These are phyloP conservation scores for Stomatorhinus ivindoensis DNA, from an alignment of 2,113 vertebrate genomes.

Conservation along the genomic window DNA sequence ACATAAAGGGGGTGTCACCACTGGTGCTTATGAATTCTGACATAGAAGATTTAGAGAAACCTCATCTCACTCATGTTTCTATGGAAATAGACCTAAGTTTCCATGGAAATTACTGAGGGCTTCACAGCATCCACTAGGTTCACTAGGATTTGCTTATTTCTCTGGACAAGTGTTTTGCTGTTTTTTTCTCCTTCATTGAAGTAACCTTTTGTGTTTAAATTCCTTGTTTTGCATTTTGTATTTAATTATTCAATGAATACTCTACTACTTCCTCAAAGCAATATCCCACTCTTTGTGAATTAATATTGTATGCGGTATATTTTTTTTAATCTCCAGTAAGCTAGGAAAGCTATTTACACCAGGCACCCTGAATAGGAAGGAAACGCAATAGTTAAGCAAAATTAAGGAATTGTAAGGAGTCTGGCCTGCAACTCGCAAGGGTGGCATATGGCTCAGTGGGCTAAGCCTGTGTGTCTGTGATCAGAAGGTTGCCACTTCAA, in stretches of 20 bases:
- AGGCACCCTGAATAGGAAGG: background rate
- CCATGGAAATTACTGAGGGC: background rate
- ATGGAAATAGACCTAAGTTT: background rate
- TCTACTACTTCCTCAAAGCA: background rate
- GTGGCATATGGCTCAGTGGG: no score
- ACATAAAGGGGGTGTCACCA: background rate
- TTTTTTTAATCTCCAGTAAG: background rate
- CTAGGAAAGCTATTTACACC: background rate
- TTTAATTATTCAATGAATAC: background rate
- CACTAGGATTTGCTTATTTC: background rate
- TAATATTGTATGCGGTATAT: background rate
- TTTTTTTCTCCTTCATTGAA: background rate
- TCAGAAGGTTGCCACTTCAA: no score
- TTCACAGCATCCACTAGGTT: background rate
- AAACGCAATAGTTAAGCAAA: background rate
- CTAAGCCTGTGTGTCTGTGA: no score
- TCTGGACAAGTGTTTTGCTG: background rate
- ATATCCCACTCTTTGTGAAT: background rate
- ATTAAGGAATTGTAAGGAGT: background rate
- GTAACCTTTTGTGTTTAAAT: background rate
- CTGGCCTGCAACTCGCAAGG: background rate
- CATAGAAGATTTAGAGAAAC: background rate
- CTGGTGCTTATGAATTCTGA: background rate
- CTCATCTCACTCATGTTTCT: conserved; percentile 2
- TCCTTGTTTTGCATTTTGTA: background rate